Evolutionary conservation across 30 jellyfish, hydroid and myxozoan species (phyloP), one percentile per base, ranked within the genome.

Genomic region (Mastigias papua): DNA sequence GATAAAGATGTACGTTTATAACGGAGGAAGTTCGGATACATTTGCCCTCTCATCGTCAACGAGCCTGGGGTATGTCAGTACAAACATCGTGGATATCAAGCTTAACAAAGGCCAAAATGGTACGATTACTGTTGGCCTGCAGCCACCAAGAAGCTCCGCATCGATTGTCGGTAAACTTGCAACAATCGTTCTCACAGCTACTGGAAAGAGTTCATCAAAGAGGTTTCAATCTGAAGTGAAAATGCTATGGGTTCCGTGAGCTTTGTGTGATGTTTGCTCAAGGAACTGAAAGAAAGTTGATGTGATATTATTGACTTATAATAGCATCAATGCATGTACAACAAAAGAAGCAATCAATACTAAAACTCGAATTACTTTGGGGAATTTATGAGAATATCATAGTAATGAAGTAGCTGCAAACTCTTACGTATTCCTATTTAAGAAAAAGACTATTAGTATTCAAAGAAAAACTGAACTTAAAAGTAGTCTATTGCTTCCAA

Each of bases 1-100:
- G 7, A 80, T 80, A 0, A 35, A 65, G 20, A 54, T 77, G 25
- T 76, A 76, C 71, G 42, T 84, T 22, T 84, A 50, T 86, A 84
- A 84, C 37, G 48, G 46, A 32, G 93, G 54, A n/a, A 2, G 37
- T 20, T n/a, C 79, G 37, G 87, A 72, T 27, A n/a, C 80, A 21
- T 71, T 48, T 62, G 9, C 65, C 21, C 76, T 84, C 20, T 46
- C 69, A 3, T 81, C 86, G n/a, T 48, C 78, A 6, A 68, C 93
- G 4, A 84, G 51, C 37, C 27, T 30, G 35, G 93, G 93, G 19
- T 48, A 49, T 31, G 86, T 84, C 19, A 28, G 46, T 33, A 7
- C 86, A 6, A 31, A 37, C 9, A 57, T 35, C 32, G 8, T 19
- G 13, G 15, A 61, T 29, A 22, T 33, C 79, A 22, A 33, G 37